These are phyloP conservation scores for Microcebus jonahi DNA, from an alignment of 2,113 vertebrate genomes.

Conservation along the genomic window DNA sequence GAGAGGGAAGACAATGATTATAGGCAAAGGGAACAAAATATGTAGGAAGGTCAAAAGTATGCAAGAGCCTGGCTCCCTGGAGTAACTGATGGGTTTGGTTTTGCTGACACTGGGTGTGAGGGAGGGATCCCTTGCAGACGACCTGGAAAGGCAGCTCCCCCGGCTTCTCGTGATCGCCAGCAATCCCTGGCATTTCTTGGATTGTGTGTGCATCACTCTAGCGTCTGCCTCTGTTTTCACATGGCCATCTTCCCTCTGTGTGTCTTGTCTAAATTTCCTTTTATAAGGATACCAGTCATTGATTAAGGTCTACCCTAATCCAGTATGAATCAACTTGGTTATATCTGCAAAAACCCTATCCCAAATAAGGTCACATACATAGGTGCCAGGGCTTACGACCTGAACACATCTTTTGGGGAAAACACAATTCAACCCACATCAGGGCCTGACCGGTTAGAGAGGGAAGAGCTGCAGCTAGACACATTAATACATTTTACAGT, in stretches of 20 bases:
- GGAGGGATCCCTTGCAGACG: not conserved
- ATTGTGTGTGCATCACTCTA: not conserved
- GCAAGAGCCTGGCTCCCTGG: no score
- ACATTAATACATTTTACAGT: not conserved
- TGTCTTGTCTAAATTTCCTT: slow-evolving; percentile 9
- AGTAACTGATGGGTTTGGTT: not conserved
- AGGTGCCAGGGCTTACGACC: not conserved
- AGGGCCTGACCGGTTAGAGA: not conserved
- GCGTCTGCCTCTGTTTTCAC: not conserved
- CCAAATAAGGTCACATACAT: not conserved
- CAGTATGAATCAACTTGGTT: not conserved
- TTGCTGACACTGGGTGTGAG: not conserved
- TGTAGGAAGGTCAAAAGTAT: not conserved
- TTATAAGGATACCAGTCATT: not conserved
- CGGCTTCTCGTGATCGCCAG: not conserved
- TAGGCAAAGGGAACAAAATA: not conserved
- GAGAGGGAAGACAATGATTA: not conserved
- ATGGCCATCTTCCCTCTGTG: not conserved
- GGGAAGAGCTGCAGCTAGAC: not conserved
- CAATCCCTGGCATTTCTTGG: not conserved
- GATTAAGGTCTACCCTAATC: not conserved
- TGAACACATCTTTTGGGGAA: not conserved
- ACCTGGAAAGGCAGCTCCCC: not conserved
- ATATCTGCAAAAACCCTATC: not conserved
- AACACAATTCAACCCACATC: not conserved